These are phyloP conservation scores for Hydropsyche tenuis DNA, from an alignment of 1,140 invertebrate genomes.

Conservation along the genomic window DNA sequence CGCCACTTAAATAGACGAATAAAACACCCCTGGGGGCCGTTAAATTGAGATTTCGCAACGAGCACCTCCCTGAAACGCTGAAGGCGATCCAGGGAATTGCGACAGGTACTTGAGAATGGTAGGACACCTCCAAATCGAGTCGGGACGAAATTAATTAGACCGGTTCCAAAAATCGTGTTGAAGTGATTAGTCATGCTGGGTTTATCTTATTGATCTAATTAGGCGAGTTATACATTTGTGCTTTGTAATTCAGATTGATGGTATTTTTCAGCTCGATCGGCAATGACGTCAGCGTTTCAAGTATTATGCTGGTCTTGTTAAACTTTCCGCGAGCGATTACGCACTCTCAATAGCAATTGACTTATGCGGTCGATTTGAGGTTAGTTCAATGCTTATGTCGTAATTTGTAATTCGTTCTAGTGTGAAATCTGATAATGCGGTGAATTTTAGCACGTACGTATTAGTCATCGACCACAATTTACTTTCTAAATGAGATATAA, in stretches of 20 bases:
- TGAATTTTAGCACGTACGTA: background rate
- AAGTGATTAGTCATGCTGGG: no score
- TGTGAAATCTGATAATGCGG: conserved; percentile 8
- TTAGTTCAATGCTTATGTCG: background rate
- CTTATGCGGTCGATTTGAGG: conserved; percentile 9
- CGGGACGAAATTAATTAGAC: no score
- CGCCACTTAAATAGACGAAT: conserved; percentile 42
- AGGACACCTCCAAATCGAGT: background rate
- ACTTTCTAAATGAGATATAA: no score
- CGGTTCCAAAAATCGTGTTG: no score
- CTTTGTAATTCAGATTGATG: no score
- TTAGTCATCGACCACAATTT: background rate
- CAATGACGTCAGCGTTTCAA: no score
- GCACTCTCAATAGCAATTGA: background rate
- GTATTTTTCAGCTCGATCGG: no score
- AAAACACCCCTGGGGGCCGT: conserved; percentile 44
- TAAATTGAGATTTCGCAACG: conserved; percentile 44
- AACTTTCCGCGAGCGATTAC: background rate
- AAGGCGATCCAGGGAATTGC: conserved; percentile 13
- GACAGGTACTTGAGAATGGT: background rate
- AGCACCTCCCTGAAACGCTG: background rate
- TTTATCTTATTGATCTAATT: no score
- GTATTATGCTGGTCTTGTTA: no score
- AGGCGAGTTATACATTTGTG: no score
- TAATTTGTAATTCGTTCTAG: background rate